These are phyloP conservation scores for Pangasius djambal DNA, from an alignment of 2,797 vertebrate genomes.

Conservation along the genomic window DNA sequence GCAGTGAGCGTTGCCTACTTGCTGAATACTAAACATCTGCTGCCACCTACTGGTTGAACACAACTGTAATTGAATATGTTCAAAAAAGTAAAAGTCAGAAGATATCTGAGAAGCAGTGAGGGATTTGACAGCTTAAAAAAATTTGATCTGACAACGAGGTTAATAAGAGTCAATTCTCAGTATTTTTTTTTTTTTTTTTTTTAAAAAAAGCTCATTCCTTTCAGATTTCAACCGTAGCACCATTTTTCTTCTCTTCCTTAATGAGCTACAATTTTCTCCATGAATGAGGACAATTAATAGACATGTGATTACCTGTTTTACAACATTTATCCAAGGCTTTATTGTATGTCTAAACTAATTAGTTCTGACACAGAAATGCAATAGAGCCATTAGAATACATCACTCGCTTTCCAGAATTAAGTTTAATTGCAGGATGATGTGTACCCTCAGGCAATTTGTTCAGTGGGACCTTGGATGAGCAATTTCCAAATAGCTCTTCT, in stretches of 20 bases:
- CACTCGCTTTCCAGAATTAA: conserved; percentile 42
- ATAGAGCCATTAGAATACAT: conserved; percentile 29
- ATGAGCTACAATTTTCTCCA: conserved; percentile 7
- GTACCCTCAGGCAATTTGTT: conserved; percentile 24
- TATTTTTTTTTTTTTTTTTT: no score
- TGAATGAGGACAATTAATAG: conserved; percentile 19
- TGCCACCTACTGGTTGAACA: conserved; percentile 72
- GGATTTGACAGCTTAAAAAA: neutral
- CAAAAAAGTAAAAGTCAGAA: neutral
- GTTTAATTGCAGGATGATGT: neutral
- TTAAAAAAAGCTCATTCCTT: neutral
- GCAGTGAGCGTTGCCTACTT: neutral
- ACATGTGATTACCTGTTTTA: conserved; percentile 26
- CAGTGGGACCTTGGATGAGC: neutral
- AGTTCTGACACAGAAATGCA: conserved; percentile 3
- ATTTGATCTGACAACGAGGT: neutral
- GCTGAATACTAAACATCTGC: conserved; percentile 62
- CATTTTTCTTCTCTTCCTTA: neutral
- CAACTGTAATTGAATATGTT: neutral
- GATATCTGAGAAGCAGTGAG: neutral
- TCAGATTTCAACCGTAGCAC: neutral
- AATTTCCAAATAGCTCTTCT: conserved; percentile 16
- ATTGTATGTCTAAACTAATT: conserved; percentile 47
- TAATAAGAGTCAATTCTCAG: neutral
- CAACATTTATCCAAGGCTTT: conserved; percentile 23